phyloP scores from a whole-genome alignment of 2,113 vertebrate genomes.

The Paramisgurnus dabryanus region DNA sequence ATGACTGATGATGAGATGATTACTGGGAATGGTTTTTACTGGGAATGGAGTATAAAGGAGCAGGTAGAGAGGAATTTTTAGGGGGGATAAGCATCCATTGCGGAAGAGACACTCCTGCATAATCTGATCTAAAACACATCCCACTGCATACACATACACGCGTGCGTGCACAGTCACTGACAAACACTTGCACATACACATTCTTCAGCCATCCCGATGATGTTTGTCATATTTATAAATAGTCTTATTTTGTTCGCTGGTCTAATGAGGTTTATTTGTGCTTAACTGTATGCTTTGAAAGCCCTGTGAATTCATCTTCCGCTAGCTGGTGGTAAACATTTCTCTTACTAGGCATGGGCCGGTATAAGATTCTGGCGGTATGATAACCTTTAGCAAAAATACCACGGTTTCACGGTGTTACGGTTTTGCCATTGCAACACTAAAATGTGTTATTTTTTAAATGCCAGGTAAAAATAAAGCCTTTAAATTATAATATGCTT shows the following conservation, averaged over 20 bases:
- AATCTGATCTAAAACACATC: conserved; percentile 39
- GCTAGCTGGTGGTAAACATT: background rate
- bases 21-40: background rate
- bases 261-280: conserved; percentile 62
- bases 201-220: conserved; percentile 52
- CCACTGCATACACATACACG: conserved; percentile 47
- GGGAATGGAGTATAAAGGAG: background rate
- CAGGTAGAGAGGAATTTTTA: background rate
- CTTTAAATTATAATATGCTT: too few species aligned
- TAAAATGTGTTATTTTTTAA: too few species aligned
- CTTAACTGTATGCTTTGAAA: conserved; percentile 48
- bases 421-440: too few species aligned
- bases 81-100: background rate
- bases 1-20: background rate
- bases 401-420: too few species aligned
- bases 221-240: conserved; percentile 63
- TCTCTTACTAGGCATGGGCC: too few species aligned
- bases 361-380: too few species aligned
- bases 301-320: conserved; percentile 16
- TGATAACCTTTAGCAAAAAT: too few species aligned
- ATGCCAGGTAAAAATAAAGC: too few species aligned
- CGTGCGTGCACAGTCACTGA: conserved; percentile 38
- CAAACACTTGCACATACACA: conserved; percentile 57
- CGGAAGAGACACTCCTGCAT: background rate
- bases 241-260: conserved; percentile 36